Evolutionary conservation across 2,113 vertebrate species (phyloP).

Genomic region (Rynchops niger): DNA sequence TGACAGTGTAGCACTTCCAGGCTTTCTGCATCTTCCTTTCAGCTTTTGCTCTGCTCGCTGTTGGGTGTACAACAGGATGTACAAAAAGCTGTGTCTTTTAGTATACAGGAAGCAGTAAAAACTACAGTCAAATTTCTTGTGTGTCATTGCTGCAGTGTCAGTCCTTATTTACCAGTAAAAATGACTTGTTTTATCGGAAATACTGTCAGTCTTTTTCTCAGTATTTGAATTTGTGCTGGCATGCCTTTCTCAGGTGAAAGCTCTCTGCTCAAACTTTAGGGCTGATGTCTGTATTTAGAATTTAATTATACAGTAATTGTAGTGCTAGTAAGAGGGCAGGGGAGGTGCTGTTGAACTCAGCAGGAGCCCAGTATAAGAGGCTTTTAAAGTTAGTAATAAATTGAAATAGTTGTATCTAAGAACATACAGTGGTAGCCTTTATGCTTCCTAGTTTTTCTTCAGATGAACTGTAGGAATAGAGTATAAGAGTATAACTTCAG

Average conservation of each 20-base stretch:
- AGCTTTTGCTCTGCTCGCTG: background rate
- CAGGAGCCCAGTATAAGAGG: background rate
- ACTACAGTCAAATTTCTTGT: background rate
- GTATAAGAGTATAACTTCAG: background rate
- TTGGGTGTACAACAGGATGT: background rate
- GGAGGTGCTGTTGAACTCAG: background rate
- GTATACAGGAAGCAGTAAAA: background rate
- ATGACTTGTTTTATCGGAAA: background rate
- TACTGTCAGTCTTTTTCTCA: background rate
- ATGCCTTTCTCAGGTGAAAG: background rate
- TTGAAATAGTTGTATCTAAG: background rate
- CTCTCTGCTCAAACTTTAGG: background rate
- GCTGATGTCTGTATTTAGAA: background rate
- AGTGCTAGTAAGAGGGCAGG: background rate
- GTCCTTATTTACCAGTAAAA: background rate
- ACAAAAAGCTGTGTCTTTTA: background rate
- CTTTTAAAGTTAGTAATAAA: background rate
- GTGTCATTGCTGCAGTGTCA: background rate
- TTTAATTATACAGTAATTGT: background rate
- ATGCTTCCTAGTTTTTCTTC: background rate
- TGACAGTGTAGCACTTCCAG: background rate
- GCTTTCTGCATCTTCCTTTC: background rate
- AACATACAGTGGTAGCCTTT: rapidly evolving
- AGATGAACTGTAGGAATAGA: background rate
- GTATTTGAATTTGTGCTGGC: background rate